Percentiles rank a stretch among this genome's conserved stretches.
Conservation (phyloP, 1,140 invertebrate species). For the Argopecten irradians region DNA sequence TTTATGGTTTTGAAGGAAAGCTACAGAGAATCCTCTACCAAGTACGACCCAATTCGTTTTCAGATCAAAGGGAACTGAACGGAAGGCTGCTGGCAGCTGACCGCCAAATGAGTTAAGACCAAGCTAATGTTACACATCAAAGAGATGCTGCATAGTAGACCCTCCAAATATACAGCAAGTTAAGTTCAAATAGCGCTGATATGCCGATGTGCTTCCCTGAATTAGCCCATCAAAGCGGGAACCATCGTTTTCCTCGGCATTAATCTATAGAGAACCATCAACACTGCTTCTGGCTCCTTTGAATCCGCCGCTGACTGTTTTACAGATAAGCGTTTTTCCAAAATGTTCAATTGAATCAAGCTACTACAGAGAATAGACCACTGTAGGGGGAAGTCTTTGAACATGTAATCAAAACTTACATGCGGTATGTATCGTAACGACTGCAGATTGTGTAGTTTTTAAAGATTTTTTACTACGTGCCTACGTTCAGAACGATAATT, state of each 20-base stretch:
- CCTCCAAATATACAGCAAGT: constrained; percentile 33
- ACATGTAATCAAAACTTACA: constrained; percentile 17
- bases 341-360: constrained; percentile 32
- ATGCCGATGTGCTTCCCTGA: constrained; percentile 21
- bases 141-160: constrained; percentile 39
- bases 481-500: not conserved
- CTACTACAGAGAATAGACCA: constrained; percentile 2
- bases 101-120: constrained; percentile 35
- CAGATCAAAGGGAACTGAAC: constrained; percentile 53
- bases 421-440: constrained; percentile 11
- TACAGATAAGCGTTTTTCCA: constrained; percentile 33
- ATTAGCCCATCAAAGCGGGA: constrained; percentile 27
- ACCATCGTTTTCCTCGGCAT: not conserved
- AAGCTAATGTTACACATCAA: constrained; percentile 61
- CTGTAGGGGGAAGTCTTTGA: not conserved
- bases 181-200: constrained; percentile 16
- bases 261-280: constrained; percentile 24
- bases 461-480: not conserved
- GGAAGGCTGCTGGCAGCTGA: constrained; percentile 49
- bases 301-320: not conserved
- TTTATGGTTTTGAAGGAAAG: constrained; percentile 41
- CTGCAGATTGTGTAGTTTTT: not conserved
- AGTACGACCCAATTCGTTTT: constrained; percentile 57
- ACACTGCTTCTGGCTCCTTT: not conserved
- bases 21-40: constrained; percentile 47